Evolutionary conservation across 2,888 invertebrate species (phyloP).

Genomic region (Nymphalis polychloros): DNA sequence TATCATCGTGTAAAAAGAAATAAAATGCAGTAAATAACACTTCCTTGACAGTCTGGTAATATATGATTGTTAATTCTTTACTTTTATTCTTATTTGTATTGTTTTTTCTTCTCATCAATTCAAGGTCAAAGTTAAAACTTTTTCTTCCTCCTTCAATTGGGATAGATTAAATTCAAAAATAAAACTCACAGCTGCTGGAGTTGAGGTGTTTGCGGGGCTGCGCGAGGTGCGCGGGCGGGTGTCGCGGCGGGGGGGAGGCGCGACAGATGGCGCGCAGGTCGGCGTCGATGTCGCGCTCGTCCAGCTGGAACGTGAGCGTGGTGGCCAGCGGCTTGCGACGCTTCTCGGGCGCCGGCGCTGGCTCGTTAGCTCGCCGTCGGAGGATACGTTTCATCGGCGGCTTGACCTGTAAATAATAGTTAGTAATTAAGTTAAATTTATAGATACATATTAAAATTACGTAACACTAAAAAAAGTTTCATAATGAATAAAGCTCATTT

Average conservation of each 20-base stretch:
- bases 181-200: conserved; percentile 62
- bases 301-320: conserved; percentile 92
- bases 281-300: conserved; percentile 93
- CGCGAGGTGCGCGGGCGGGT: conserved; percentile 62
- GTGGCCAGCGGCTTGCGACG: conserved; percentile 92
- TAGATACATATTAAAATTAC: too few relatives aligned
- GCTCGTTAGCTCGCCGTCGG: conserved; percentile 95
- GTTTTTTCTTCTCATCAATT: too few relatives aligned
- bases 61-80: too few relatives aligned
- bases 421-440: background rate
- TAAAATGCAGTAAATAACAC: too few relatives aligned
- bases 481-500: too few relatives aligned
- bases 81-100: too few relatives aligned
- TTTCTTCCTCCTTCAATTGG: too few relatives aligned
- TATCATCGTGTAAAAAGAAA: too few relatives aligned
- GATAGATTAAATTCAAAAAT: too few relatives aligned
- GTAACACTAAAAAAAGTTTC: too few relatives aligned
- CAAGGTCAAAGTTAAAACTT: too few relatives aligned
- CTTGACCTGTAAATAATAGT: conserved; percentile 83
- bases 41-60: too few relatives aligned
- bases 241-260: conserved; percentile 51
- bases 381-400: conserved; percentile 97
- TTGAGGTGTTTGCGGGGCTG: conserved; percentile 67
- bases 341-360: conserved; percentile 93
- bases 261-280: conserved; percentile 91